These are phyloP conservation scores for Geotrypetes seraphini DNA, from an alignment of 2,797 vertebrate species.

Conservation along the genomic window DNA sequence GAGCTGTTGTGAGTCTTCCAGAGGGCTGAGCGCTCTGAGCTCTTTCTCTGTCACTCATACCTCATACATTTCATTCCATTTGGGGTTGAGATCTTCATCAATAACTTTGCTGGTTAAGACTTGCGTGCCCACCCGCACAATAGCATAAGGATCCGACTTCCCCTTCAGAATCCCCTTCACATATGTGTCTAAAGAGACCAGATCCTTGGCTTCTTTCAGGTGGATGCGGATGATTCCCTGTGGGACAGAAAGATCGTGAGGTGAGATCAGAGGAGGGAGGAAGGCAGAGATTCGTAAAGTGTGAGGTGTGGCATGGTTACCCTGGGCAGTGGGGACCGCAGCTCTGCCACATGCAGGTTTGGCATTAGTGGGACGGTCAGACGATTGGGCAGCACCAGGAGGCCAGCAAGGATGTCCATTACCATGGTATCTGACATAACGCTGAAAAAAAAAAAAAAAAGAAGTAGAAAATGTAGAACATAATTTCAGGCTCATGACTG, in stretches of 20 bases:
- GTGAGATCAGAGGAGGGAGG: neutral
- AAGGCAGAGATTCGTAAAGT: fast-evolving
- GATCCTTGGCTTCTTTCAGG: constrained; percentile 68
- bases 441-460: constrained; percentile 62
- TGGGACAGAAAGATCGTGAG: neutral
- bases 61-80: constrained; percentile 89
- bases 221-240: constrained; percentile 86
- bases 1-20: too few species aligned
- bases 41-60: constrained; percentile 56
- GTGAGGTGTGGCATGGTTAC: constrained; percentile 41
- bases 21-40: too few species aligned
- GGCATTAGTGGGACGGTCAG: constrained; percentile 79
- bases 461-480: neutral
- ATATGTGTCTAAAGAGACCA: constrained; percentile 80
- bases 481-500: too few species aligned
- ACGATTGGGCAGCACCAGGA: constrained; percentile 87
- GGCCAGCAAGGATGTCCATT: constrained; percentile 87
- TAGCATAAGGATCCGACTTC: constrained; percentile 84
- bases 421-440: constrained; percentile 85
- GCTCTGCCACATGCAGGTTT: constrained; percentile 76
- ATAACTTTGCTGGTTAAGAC: constrained; percentile 78
- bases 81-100: constrained; percentile 77
- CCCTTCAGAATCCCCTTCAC: constrained; percentile 80
- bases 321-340: constrained; percentile 86
- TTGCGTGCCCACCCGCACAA: constrained; percentile 84